Evolutionary conservation across 1,140 invertebrate genomes (phyloP), one percentile per base, ranked within the genome.

Genomic region (Eumaeus atala): DNA sequence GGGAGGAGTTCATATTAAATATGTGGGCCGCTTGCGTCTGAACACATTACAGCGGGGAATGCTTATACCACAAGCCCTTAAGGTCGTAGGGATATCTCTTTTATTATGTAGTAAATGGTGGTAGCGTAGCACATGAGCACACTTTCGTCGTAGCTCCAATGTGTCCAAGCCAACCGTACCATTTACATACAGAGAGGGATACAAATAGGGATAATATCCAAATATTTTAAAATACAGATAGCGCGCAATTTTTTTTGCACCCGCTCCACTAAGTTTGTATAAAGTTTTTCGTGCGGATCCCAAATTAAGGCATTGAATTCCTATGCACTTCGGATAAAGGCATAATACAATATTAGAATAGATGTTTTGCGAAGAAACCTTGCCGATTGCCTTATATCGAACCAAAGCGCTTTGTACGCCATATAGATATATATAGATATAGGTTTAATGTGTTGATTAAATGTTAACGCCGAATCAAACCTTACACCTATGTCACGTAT

Each of bases 181-280:
- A 42, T 12, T 42, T 42, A n/a, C 38, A 42, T 42, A 42, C 9
- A 42, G 8, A n/a, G 38, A 42, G 9, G 38, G 38, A 42, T 42
- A 42, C 38, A 42, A 42, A 42, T 42, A 42, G 12, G 38, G 38
- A 42, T 42, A 42, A 42, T 42, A 42, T 42, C n/a, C 9, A 16
- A n/a, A 42, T 42, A 42, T n/a, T 42, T 42, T 42, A 42, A 14
- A 42, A 11, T 14, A 11, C 38, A 42, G 38, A 42, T n/a, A n/a
- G n/a, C n/a, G n/a, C n/a, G 38, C 38, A 42, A 42, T 42, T 42
- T 42, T 16, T 42, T 42, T 42, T 42, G 38, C 16, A 42, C 38
- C 12, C 16, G n/a, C 38, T 42, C 38, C 7, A 42, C 12, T 42
- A 42, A 42, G 16, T 5, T 42, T 42, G 12, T 42, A 11, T 42